Evolutionary conservation across 2,113 vertebrate species (phyloP), one percentile per base, ranked within the genome.

Genomic region (Pterocles gutturalis): DNA sequence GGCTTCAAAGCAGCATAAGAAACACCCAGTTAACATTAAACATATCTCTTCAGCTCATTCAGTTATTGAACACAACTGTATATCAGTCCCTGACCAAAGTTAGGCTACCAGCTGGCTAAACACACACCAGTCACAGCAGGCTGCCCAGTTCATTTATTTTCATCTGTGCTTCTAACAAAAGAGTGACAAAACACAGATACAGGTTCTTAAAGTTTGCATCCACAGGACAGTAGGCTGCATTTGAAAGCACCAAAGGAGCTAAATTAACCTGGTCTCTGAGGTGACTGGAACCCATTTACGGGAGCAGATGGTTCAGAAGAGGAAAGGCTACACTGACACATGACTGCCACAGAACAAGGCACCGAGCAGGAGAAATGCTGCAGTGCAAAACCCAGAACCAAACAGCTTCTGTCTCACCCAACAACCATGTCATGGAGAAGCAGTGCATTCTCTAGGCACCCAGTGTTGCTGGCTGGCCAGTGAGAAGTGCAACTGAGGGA

Each of bases 191-290:
- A 28, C 53, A 49, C 34, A 67, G 28, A 11, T 0, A 28, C 28
- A 73, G 10, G 15, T 73, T 38, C 38, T 38, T 38, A 38, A 88
- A 77, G 55, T 53, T 46, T 54, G 18, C 8, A 2, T 43, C 33
- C 48, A 71, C 17, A 36, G 70, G 65, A 92, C 53, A 81, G 53
- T 5, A 81, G 16, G 62, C 61, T 84, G 45, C 16, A 70, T 55
- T 83, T 81, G 55, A 75, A 43, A 87, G 24, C 72, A 84, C 14
- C 34, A 43, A 54, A 24, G 29, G 71, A 91, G 64, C 51, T 87
- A 92, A 83, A 84, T 72, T 41, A 88, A 73, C n/a, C 51, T 28
- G 61, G 61, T 61, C 51, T 10, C 79, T n/a, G 26, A 81, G 61
- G 71, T 38, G 69, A 94, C 94, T 45, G 76, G 75, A 69, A 71